Conservation (phyloP, 2,797 vertebrate species). For the Avahi laniger region DNA sequence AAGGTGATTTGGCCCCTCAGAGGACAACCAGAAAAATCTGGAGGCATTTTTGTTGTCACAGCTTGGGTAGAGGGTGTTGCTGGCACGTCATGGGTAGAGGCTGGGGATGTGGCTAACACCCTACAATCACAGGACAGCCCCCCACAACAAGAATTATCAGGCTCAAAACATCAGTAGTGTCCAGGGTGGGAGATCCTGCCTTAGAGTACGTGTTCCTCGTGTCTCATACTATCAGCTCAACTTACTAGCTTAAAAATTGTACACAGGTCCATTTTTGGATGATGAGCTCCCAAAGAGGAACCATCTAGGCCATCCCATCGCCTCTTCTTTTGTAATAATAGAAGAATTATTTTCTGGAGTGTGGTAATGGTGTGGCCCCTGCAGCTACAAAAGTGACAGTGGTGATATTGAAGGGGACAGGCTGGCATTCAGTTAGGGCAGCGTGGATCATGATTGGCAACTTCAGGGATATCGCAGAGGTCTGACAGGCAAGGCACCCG, state of each 20-base stretch:
- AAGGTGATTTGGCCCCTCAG: not conserved
- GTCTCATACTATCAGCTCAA: not conserved
- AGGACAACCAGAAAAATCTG: not conserved
- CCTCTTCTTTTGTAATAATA: not conserved
- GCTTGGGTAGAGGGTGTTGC: not conserved
- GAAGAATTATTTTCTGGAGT: not conserved
- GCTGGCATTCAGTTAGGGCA: too few relatives aligned
- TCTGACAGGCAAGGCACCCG: not conserved
- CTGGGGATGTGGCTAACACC: not conserved
- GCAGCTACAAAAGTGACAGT: not conserved
- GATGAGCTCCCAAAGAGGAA: not conserved
- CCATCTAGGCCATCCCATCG: not conserved
- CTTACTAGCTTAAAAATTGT: not conserved
- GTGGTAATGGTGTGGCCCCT: too few relatives aligned
- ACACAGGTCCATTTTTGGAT: not conserved
- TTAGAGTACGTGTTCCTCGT: rapidly evolving
- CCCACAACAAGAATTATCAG: not conserved
- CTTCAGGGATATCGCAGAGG: not conserved
- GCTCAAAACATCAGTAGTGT: not conserved
- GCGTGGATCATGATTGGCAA: rapidly evolving
- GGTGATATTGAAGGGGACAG: not conserved
- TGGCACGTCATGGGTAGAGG: not conserved
- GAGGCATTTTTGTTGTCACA: not conserved
- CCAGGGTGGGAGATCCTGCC: not conserved
- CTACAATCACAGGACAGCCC: not conserved